Conservation (phyloP, 2,797 vertebrate genomes). For the Brachyrhaphis roseni region DNA sequence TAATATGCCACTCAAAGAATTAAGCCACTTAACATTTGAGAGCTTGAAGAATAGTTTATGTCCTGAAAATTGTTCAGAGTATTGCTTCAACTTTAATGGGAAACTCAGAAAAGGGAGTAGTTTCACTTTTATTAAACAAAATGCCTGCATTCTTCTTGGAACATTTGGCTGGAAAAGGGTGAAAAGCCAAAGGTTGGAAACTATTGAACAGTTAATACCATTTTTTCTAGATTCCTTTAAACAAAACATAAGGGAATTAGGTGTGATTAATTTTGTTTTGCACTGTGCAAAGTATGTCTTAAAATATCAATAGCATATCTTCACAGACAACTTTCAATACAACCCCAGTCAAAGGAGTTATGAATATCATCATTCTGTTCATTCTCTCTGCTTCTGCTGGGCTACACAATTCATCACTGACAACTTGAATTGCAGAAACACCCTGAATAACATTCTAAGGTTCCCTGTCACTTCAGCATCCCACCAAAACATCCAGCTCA, state of each 20-base stretch:
- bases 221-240: background rate
- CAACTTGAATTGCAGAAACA: constrained; percentile 52
- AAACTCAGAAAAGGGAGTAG: background rate
- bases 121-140: background rate
- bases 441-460: constrained; percentile 41
- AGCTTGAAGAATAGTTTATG: background rate
- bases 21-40: background rate
- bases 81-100: background rate
- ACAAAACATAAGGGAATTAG: background rate
- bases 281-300: background rate
- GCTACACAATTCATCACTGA: constrained; percentile 64
- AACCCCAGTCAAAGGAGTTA: constrained; percentile 42
- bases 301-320: constrained; percentile 16
- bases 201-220: background rate
- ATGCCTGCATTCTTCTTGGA: background rate
- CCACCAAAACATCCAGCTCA: constrained; percentile 22
- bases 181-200: background rate
- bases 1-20: background rate
- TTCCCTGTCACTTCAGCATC: constrained; percentile 30
- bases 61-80: background rate
- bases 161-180: background rate
- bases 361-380: constrained; percentile 58
- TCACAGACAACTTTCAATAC: constrained; percentile 4
- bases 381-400: constrained; percentile 19
- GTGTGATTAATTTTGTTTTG: background rate